These are phyloP conservation scores for Mus musculus DNA, from an alignment of 2,113 vertebrate species.

Conservation along the genomic window GRCm39 chr9:99583001-99583500, in stretches of 20 bases:
- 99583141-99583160: not conserved
- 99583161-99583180: not conserved
- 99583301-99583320: not conserved
- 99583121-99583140: not conserved
- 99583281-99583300: slow-evolving; percentile 36
- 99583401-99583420: not conserved
- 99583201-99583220: not conserved
- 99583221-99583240: not conserved
- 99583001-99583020: not conserved
- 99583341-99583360: slow-evolving; percentile 15
- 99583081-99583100: not conserved
- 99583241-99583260: not conserved
- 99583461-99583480: not conserved
- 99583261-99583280: not conserved
- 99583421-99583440: not conserved
- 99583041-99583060: not conserved
- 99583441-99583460: not conserved
- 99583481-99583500: not conserved
- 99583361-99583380: not conserved
- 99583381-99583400: not conserved
- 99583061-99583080: not conserved
- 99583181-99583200: not conserved
- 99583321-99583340: not conserved
- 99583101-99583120: not conserved
- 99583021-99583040: not conserved